These are phyloP conservation scores for Chondrosia reniformis DNA, from an alignment of 37 sponge, comb jelly and placozoan genomes.

Conservation along the genomic window DNA sequence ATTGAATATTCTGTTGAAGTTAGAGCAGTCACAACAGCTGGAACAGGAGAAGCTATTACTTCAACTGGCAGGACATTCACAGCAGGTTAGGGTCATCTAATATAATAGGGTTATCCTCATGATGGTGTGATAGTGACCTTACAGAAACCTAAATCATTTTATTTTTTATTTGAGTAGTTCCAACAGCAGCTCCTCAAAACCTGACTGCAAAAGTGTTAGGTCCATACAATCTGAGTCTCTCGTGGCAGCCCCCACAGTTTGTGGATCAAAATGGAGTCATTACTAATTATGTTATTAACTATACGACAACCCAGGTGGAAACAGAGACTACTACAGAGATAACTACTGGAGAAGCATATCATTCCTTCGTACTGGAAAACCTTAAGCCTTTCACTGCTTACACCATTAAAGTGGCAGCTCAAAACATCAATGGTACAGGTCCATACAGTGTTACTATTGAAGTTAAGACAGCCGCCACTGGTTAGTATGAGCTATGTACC, in stretches of 20 bases:
- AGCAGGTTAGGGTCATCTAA: not conserved
- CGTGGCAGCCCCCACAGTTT: not conserved
- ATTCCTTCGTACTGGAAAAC: not conserved
- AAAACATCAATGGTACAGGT: constrained; percentile 16
- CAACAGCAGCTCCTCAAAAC: not conserved
- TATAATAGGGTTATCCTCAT: not conserved
- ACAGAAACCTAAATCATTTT: too few species aligned
- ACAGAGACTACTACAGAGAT: not conserved
- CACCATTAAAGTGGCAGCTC: not conserved
- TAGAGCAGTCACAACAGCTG: not conserved
- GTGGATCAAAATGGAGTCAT: constrained; percentile 2
- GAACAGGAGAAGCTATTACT: constrained; percentile 1
- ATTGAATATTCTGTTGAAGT: not conserved
- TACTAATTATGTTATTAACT: not conserved
- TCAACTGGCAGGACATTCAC: constrained; percentile 1
- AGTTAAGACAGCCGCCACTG: not conserved
- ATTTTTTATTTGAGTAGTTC: not conserved
- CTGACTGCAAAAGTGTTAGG: not conserved
- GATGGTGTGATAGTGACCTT: too few species aligned
- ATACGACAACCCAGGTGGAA: not conserved
- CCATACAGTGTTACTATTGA: not conserved
- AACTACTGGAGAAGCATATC: not conserved
- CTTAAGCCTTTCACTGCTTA: not conserved
- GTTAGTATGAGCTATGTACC: not conserved
- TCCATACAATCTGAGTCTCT: not conserved